Conservation (phyloP, 1,140 invertebrate genomes). For the Brachionus paranguensis region DNA sequence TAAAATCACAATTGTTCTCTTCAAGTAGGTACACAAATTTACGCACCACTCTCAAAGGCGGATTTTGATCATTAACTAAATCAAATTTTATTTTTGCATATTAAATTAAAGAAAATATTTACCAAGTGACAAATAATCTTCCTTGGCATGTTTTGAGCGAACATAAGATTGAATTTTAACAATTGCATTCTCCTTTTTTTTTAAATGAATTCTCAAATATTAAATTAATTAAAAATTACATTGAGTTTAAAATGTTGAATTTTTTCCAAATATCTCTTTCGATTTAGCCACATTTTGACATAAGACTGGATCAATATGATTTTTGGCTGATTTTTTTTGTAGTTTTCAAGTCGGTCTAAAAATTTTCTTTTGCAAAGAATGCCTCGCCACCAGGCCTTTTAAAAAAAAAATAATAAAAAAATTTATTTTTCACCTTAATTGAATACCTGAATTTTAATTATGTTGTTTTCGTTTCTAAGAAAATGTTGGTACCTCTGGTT, state of each 20-base stretch:
- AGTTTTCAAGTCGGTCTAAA: conserved; percentile 45
- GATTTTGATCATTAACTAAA: conserved; percentile 62
- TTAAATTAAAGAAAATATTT: conserved; percentile 41
- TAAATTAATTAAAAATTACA: conserved; percentile 43
- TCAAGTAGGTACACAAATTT: conserved; percentile 68
- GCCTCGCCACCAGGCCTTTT: conserved; percentile 65
- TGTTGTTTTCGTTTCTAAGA: conserved; percentile 57
- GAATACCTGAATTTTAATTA: conserved; percentile 60
- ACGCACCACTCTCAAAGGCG: conserved; percentile 66
- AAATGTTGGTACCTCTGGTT: conserved; percentile 57
- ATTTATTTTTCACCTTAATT: not conserved
- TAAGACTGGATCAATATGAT: conserved; percentile 50
- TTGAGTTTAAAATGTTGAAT: conserved; percentile 50
- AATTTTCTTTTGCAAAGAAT: conserved; percentile 58
- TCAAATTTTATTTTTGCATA: not conserved
- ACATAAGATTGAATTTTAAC: conserved; percentile 55
- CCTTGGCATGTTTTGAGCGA: conserved; percentile 50
- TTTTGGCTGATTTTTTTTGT: conserved; percentile 45
- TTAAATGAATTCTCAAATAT: not conserved
- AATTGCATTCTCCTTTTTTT: conserved; percentile 46
- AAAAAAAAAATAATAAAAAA: not conserved
- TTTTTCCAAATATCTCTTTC: conserved; percentile 46
- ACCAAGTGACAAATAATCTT: conserved; percentile 55
- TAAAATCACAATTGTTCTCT: conserved; percentile 67
- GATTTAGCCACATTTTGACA: conserved; percentile 48